Conservation (phyloP, 2,113 vertebrate genomes). For the Rostratula benghalensis region DNA sequence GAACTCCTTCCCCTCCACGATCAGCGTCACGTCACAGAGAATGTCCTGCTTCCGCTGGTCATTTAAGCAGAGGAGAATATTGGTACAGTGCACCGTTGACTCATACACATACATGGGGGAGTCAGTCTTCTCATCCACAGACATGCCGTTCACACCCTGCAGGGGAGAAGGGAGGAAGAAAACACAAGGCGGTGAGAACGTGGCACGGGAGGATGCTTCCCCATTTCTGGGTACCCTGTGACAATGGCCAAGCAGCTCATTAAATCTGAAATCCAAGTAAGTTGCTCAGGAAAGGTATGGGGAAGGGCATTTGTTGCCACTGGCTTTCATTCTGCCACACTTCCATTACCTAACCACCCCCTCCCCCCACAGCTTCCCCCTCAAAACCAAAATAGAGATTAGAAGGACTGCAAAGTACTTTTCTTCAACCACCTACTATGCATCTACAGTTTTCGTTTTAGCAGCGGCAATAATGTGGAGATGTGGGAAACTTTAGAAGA, state of each 20-base stretch:
- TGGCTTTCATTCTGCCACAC: not conserved
- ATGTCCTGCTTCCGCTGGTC: conserved; percentile 99
- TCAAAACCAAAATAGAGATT: not conserved
- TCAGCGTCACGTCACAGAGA: conserved; percentile 98
- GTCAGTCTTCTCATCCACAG: conserved; percentile 99
- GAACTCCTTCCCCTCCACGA: conserved; percentile 97
- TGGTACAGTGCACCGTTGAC: conserved; percentile 99
- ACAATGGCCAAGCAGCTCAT: not conserved
- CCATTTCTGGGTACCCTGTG: rapidly evolving
- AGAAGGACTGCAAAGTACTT: not conserved
- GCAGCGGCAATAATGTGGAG: not conserved
- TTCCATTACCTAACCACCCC: not conserved
- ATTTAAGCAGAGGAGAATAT: conserved; percentile 99
- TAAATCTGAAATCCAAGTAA: not conserved
- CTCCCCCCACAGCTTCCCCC: not conserved
- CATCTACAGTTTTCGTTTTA: not conserved
- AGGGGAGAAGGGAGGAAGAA: conserved; percentile 73
- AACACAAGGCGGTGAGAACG: not conserved
- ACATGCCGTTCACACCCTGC: conserved; percentile 99
- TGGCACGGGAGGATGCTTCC: rapidly evolving
- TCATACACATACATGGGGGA: conserved; percentile 99
- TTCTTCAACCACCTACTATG: not conserved
- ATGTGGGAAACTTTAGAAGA: not conserved
- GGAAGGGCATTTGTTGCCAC: not conserved
- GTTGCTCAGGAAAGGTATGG: not conserved